Conservation (phyloP, 2,888 invertebrate genomes). For the Drosophila anomelani region DNA sequence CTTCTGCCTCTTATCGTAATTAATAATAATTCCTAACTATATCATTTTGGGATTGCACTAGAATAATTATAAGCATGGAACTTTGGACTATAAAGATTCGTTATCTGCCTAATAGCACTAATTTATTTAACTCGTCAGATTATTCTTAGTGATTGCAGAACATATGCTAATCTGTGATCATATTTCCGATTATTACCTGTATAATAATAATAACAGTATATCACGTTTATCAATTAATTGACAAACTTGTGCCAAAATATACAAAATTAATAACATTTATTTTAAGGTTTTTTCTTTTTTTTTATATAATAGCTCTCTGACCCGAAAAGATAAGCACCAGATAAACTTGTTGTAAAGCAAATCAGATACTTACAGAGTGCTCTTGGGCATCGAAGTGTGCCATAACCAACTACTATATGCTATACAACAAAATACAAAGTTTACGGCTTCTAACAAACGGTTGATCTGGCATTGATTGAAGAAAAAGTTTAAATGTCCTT, state of each 20-base stretch:
- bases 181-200: background rate
- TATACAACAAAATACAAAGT: too few species aligned
- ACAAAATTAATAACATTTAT: too few species aligned
- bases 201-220: background rate
- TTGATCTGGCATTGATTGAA: too few species aligned
- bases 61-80: constrained; percentile 11
- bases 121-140: constrained; percentile 1
- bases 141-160: background rate
- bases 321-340: background rate
- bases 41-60: background rate
- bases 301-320: too few species aligned
- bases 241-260: background rate
- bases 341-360: background rate
- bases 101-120: constrained; percentile 14
- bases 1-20: background rate
- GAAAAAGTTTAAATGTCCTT: too few species aligned
- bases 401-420: too few species aligned
- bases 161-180: constrained; percentile 13
- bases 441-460: too few species aligned
- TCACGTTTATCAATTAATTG: background rate
- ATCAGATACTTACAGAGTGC: background rate
- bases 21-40: constrained; percentile 2
- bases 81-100: background rate
- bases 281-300: background rate
- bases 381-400: too few species aligned